Base-by-base conservation (phyloP, 2,888 invertebrate species). In the Margaritifera margaritifera region DNA sequence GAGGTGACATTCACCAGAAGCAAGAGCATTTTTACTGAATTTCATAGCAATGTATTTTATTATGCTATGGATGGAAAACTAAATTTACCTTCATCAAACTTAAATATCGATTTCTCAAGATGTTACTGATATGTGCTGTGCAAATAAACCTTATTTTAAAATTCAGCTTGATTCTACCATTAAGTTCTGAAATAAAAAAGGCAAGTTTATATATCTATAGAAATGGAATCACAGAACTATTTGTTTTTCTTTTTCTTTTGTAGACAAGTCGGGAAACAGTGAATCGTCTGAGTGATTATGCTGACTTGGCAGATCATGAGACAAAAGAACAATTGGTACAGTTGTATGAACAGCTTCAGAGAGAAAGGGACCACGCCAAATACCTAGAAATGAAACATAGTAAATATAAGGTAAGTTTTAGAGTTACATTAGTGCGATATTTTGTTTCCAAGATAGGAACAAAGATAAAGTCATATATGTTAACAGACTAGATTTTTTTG, bases 251-350 rank as follows among this genome's bases (percentile, higher is more conserved):
- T 25, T 55, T 59, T 67, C 22, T 51, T 57, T 71, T 76, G 20
- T 80, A 88, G 87, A 80, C 82, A 18, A 87, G 86, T 66, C 69
- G 86, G 57, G 80, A 87, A 71, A 87, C 86, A 15, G 85, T 88
- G 51, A 82, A 80, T 64, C 80, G 84, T 11, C 74, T 88, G 52
- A 84, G 87, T 6, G 84, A 86, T 66, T 86, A 82, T 64, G 85
- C 87, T 6, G 85, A 86, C 57, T 68, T 81, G 61, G 81, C 85
- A 1, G 85, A 88, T 64, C 60, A 70, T 11, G 84, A 85, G 63
- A 85, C 83, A 15, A 83, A 81, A 69, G 71, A 81, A 8, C 82
- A 86, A 71, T 71, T 87, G 64, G 70, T 69, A 18, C 76, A 80
- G 31, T 74, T 86, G 54, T 75, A 81, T 72, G 66, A 76, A n/a